Evolutionary conservation across 2,797 vertebrate genomes (phyloP), one percentile per base, ranked within the genome.

Genomic region (Microhierax caerulescens): DNA sequence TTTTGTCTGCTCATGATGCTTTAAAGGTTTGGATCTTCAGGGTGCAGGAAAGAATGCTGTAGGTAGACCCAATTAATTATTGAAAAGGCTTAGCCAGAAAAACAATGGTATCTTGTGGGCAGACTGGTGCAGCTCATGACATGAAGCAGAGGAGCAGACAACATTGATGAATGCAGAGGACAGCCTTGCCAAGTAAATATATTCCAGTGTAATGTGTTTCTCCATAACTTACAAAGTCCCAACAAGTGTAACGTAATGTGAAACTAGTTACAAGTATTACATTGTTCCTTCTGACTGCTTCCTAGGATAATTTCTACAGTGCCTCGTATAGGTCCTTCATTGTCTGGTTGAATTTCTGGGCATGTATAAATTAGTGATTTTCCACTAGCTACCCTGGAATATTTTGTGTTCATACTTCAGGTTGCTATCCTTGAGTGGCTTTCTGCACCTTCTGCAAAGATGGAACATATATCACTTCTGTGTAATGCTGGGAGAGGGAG

Each of bases 381-480:
- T 83, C 43, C 25, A 20, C 24, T 63, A 63, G 20, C 27, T 94
- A 22, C 10, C 19, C 39, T 7, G 14, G 30, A 45, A 51, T 86
- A 48, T 86, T 85, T 77, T 5, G 5, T 30, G 11, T 45, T 82
- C 74, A 1, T 23, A 32, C 75, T 86, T 81, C 13, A 39, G 18
- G 3, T 87, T 54, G 10, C 43, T 76, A 1, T 74, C 78, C 36
- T 36, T 14, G 20, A 41, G 20, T 59, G 36, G 20, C 30, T 30
- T 45, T 37, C 88, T 88, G 6, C 39, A 69, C 11, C 27, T 88
- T 78, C 10, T 11, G 11, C 19, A 13, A 19, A 59, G 50, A 28
- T 0, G 4, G 28, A 68, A 32, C 10, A 1, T 2, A 0, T 37
- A 57, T 48, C 1, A 2, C 15, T 79, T 64, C 8, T 2, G 1